These are phyloP conservation scores for Ochropleura plecta DNA, from an alignment of 2,888 invertebrate species.

Conservation along the genomic window DNA sequence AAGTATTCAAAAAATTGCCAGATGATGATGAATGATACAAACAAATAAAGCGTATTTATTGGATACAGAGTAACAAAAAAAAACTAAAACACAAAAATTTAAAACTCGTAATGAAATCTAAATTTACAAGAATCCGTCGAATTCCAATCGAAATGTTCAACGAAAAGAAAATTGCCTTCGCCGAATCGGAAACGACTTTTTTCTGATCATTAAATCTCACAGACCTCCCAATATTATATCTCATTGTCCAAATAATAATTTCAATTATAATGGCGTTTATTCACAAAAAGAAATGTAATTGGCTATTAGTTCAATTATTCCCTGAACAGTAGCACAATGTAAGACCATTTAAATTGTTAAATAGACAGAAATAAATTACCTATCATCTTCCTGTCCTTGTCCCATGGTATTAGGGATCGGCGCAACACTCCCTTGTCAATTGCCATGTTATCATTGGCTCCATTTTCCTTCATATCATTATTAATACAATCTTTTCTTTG, in stretches of 20 bases:
- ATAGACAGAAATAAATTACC: slow-evolving; percentile 46
- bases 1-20: no score
- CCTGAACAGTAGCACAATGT: slow-evolving; percentile 27
- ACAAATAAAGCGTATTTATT: neutral
- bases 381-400: no score
- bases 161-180: slow-evolving; percentile 59
- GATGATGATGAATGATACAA: neutral
- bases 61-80: neutral
- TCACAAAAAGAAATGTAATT: slow-evolving; percentile 50
- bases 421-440: no score
- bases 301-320: slow-evolving; percentile 55
- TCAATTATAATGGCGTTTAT: slow-evolving; percentile 63
- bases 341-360: slow-evolving; percentile 55
- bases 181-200: slow-evolving; percentile 53
- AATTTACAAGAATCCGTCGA: slow-evolving; percentile 41
- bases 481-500: no score
- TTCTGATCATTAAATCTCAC: slow-evolving; percentile 59
- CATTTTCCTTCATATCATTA: no score
- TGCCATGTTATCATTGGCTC: no score
- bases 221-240: slow-evolving; percentile 50
- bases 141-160: slow-evolving; percentile 59
- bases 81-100: slow-evolving; percentile 30
- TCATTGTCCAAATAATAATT: slow-evolving; percentile 64
- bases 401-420: no score
- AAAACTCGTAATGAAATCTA: slow-evolving; percentile 42